Evolutionary conservation across 1,140 invertebrate species (phyloP), one percentile per base, ranked within the genome.

Genomic region (Brachionus manjavacas): DNA sequence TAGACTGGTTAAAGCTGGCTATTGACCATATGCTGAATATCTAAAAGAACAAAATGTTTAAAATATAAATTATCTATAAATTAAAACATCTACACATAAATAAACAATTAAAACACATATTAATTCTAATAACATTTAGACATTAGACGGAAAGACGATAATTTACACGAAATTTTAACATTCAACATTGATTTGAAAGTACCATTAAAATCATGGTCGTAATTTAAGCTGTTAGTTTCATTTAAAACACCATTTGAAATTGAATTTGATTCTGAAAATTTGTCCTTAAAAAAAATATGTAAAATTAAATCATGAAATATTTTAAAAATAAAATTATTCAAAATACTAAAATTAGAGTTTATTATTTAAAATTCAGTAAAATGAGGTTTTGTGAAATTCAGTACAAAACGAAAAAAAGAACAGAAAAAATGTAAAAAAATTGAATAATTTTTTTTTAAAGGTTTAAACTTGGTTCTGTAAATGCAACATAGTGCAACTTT

Each of bases 81-180:
- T 0, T 4, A 9, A 2, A 6, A 68, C 66, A 31, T 12, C 25
- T 31, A 68, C 25, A 68, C 31, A 31, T 68, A 68, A 31, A 68
- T 39, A 68, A 68, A 68, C 25, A 68, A n/a, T 68, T 66, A 66
- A 68, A 68, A 68, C 66, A 68, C 16, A 35, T 68, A 68, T 12
- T 23, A 31, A 28, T 16, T 25, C 9, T 68, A 68, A 68, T 31
- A 68, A 68, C 66, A 68, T 39, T 68, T 68, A 68, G 66, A 68
- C 11, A 68, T 35, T 39, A 68, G 2, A 39, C 31, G 0, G 9
- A 39, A 68, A 9, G 66, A 68, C 55, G 55, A 64, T 64, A 64
- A 64, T 64, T 64, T 20, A 68, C 25, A 68, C 3, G 66, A 68
- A 12, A 68, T 68, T 68, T 68, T 68, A 68, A 68, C 66, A 68